Percentiles rank a stretch among this genome's conserved stretches.
Conservation (phyloP, 2,888 invertebrate genomes). For the Epicampocera succincta region DNA sequence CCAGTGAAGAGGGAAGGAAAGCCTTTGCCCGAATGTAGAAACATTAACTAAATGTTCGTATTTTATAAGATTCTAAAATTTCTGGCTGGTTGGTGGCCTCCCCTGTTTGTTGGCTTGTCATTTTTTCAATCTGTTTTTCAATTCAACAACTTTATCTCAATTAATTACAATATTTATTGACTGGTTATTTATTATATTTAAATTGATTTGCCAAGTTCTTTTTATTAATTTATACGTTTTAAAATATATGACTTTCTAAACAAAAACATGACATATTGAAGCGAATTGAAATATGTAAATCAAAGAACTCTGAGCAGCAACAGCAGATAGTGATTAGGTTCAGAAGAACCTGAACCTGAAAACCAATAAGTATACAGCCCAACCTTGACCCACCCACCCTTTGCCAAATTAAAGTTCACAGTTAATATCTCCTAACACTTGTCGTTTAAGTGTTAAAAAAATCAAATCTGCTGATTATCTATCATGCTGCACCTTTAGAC, state of each 20-base stretch:
- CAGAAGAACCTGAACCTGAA: not conserved
- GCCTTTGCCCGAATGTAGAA: not conserved
- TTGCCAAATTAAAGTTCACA: not conserved
- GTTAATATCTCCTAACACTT: slow-evolving; percentile 5
- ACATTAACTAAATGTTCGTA: not conserved
- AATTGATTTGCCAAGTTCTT: slow-evolving; percentile 30
- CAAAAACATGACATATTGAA: slow-evolving; percentile 2
- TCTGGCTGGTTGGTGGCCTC: not conserved
- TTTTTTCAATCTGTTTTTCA: not conserved
- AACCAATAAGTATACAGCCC: not conserved
- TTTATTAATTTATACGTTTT: slow-evolving; percentile 11
- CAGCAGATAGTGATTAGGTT: not conserved
- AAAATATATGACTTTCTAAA: not conserved
- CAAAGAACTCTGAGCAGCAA: not conserved
- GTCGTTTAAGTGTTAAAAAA: slow-evolving; percentile 32
- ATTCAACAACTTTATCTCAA: slow-evolving; percentile 26
- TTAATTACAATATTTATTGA: slow-evolving; percentile 38
- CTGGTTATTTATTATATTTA: slow-evolving; percentile 27
- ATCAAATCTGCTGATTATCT: not conserved
- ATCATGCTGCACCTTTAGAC: slow-evolving; percentile 42
- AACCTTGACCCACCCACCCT: not conserved
- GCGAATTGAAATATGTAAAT: slow-evolving; percentile 15
- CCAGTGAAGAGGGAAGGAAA: slow-evolving; percentile 3
- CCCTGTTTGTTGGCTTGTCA: not conserved
- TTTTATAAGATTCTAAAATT: not conserved